Evolutionary conservation across 2,797 vertebrate species (phyloP), one percentile per base, ranked within the genome.

Genomic region (Sciaenops ocellatus): DNA sequence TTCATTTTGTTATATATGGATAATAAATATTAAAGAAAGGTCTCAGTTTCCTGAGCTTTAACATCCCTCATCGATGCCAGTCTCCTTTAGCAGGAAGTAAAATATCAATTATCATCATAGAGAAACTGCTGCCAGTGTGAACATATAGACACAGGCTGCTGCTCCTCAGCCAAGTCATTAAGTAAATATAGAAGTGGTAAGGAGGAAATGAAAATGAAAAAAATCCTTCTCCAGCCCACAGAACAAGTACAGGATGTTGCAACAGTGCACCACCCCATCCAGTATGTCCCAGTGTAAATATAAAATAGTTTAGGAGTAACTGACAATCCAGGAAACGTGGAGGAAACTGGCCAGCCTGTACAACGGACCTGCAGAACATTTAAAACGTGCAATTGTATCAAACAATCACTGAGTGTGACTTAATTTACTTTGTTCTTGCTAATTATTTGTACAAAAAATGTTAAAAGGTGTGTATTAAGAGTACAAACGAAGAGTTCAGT

Each of bases 131-230:
- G 38, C 2, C 20, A n/a, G 13, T 54, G 60, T 67, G 50, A 61
- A 22, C 46, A 62, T 41, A 1, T 1, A 18, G 16, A 22, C 12
- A 61, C 63, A n/a, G 24, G 42, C 4, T 54, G 34, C 41, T 42
- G 44, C 71, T 57, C 8, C n/a, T 75, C 26, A n/a, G 24, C 10
- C 5, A 34, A 28, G 68, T 82, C 63, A 69, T 20, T 71, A n/a
- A 60, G 75, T 83, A 73, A 78, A 83, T 50, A 79, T 38, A 63
- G 22, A 48, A 5, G 22, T 12, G 34, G 41, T 12, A 22, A 89
- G 51, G 22, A 90, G 78, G 87, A 94, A 92, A 76, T 74, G 51
- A 84, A 38, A 87, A 22, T 52, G 44, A 85, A 76, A 86, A 86
- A 84, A 77, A 52, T 13, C 20, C 26, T 63, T 68, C 7, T 52